phyloP scores from a whole-genome alignment of 2,888 invertebrate genomes.

The Leptinotarsa tumamoca region DNA sequence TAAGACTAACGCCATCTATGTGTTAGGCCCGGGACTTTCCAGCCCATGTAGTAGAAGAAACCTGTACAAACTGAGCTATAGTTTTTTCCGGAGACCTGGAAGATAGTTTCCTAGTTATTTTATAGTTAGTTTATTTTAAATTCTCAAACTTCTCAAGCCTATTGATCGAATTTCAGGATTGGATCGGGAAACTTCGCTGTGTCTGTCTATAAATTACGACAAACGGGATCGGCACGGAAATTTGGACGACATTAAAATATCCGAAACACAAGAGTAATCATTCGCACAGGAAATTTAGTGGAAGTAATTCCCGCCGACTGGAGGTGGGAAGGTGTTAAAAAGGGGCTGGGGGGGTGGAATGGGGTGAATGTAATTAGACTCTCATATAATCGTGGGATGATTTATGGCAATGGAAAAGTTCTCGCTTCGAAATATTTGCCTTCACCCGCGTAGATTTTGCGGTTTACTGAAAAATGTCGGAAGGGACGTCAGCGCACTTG shows the following conservation, averaged over 20 bases:
- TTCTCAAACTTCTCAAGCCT: too few relatives aligned
- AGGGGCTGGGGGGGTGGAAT: background rate
- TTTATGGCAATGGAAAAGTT: conserved; percentile 14
- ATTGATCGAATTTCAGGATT: too few relatives aligned
- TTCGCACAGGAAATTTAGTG: conserved; percentile 31
- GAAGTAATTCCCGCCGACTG: conserved; percentile 27
- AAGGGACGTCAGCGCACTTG: background rate
- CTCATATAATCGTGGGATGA: conserved; percentile 23
- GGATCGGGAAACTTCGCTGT: background rate
- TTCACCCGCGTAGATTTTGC: background rate
- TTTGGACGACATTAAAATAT: conserved; percentile 10
- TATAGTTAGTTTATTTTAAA: too few relatives aligned
- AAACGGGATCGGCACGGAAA: background rate
- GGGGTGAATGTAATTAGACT: conserved; percentile 22
- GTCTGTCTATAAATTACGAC: background rate
- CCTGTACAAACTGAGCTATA: too few relatives aligned
- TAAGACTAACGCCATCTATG: too few relatives aligned
- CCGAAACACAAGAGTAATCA: conserved; percentile 29
- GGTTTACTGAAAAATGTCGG: background rate
- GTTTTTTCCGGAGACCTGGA: too few relatives aligned
- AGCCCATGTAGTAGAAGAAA: too few relatives aligned
- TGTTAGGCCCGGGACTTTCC: too few relatives aligned
- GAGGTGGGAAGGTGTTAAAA: background rate
- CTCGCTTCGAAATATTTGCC: background rate
- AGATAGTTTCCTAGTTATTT: too few relatives aligned